Evolutionary conservation across 2,797 vertebrate species (phyloP).

Genomic region (Pseudomugil gertrudae): DNA sequence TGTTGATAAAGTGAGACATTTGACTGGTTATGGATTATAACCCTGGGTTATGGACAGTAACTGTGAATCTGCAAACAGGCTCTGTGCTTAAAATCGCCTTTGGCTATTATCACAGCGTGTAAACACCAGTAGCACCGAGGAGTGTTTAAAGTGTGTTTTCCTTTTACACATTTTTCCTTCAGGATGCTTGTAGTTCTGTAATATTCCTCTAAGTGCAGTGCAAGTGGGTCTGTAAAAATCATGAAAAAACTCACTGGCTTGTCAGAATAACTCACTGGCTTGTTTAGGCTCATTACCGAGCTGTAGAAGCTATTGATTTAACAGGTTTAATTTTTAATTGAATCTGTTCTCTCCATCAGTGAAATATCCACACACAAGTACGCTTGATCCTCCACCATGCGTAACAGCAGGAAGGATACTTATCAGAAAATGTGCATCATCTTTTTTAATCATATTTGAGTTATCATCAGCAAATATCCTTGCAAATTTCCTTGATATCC

Average conservation of each 20-base stretch:
- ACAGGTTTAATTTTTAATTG: not conserved
- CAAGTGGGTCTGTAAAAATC: not conserved
- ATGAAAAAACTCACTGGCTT: not conserved
- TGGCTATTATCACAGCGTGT: not conserved
- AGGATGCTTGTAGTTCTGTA: not conserved
- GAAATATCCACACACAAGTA: not conserved
- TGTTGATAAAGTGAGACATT: not conserved
- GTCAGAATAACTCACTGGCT: not conserved
- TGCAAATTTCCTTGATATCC: no score
- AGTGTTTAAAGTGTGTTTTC: not conserved
- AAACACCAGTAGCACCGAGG: not conserved
- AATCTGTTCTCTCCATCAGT: no score
- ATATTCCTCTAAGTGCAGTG: not conserved
- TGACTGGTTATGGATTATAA: no score
- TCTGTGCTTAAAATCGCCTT: not conserved
- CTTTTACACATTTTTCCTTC: not conserved
- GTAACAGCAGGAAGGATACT: not conserved
- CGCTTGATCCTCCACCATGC: not conserved
- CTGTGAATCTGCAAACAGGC: not conserved
- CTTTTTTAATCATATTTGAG: not conserved
- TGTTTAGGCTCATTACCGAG: not conserved
- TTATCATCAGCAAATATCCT: no score
- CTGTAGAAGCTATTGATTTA: not conserved
- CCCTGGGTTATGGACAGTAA: not conserved
- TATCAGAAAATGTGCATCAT: not conserved